phyloP scores from a whole-genome alignment of 2,113 vertebrate species.

The Oryctolagus cuniculus region DNA sequence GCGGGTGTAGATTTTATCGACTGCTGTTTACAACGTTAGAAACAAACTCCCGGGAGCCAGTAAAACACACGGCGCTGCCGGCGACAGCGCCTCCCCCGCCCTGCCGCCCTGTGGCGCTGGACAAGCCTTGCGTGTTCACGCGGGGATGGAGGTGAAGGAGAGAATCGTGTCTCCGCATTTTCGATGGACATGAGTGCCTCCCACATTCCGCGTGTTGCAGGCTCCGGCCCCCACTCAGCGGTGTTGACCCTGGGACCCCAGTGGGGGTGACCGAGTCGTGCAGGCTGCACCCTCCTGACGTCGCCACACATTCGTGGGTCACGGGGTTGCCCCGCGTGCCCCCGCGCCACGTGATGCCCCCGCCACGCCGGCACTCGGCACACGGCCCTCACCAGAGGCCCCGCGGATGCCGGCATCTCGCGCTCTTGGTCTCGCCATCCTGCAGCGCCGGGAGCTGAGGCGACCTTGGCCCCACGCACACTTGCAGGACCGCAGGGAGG shows the following conservation, averaged over 20 bases:
- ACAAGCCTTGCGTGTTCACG: accelerated
- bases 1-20: not conserved
- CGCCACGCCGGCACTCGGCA: not conserved
- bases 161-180: accelerated
- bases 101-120: too few relatives aligned
- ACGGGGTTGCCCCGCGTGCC: too few relatives aligned
- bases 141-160: not conserved
- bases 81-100: not conserved
- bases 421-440: too few relatives aligned
- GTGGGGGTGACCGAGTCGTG: too few relatives aligned
- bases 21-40: not conserved
- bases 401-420: too few relatives aligned
- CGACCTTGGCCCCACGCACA: too few relatives aligned
- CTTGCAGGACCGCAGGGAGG: too few relatives aligned
- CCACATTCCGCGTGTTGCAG: too few relatives aligned
- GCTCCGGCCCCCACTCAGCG: not conserved
- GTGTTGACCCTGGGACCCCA: not conserved
- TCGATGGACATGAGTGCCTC: not conserved
- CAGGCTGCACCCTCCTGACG: not conserved
- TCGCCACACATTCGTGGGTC: not conserved
- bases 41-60: not conserved
- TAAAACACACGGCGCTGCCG: accelerated
- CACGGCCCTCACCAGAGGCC: too few relatives aligned
- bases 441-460: too few relatives aligned
- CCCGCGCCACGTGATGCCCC: accelerated